Conservation (phyloP, 1,140 invertebrate genomes). For the Atta colombica region DNA sequence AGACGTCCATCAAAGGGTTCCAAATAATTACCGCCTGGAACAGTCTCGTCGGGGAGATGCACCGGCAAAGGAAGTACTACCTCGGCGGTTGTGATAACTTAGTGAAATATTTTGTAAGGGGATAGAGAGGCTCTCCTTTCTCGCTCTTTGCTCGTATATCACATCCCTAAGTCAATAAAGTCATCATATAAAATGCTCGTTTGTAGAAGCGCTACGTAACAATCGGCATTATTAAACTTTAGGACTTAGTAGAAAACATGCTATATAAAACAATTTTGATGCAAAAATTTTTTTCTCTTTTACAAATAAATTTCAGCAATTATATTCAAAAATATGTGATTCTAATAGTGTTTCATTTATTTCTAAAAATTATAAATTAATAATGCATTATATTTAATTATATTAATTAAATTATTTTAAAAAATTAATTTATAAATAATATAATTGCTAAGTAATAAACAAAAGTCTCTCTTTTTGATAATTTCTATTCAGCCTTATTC, state of each 20-base stretch:
- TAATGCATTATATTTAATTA: neutral
- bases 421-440: constrained; percentile 1
- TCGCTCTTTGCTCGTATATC: constrained; percentile 49
- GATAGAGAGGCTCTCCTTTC: constrained; percentile 33
- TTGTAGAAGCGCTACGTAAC: constrained; percentile 67
- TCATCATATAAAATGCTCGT: constrained; percentile 69
- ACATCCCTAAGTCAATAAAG: constrained; percentile 71
- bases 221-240: constrained; percentile 57
- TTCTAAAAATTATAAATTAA: neutral
- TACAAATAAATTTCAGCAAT: neutral
- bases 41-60: constrained; percentile 42
- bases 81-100: constrained; percentile 65
- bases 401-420: neutral
- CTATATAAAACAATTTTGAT: neutral
- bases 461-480: neutral
- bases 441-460: neutral
- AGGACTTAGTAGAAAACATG: neutral
- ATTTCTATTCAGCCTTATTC: neutral
- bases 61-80: constrained; percentile 57
- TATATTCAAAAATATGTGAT: neutral
- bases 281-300: neutral
- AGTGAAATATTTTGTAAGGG: constrained; percentile 66
- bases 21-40: constrained; percentile 78
- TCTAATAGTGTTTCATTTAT: neutral
- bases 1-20: constrained; percentile 83